Percentiles rank a stretch among this genome's conserved stretches.
Evolutionary conservation across 1,140 invertebrate genomes (phyloP).

Genomic region (Papilio polytes): DNA sequence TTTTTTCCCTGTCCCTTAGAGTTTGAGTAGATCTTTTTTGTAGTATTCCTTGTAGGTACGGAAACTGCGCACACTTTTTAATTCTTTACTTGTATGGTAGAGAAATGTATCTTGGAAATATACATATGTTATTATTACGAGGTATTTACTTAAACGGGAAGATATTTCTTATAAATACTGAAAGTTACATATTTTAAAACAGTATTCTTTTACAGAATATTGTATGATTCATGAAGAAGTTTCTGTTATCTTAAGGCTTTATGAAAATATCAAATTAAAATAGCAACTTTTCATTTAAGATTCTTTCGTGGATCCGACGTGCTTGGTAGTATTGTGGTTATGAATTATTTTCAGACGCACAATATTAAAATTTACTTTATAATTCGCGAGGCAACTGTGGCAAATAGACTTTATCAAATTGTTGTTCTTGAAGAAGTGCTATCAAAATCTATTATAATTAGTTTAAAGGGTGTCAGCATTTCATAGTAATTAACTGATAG

Average conservation of each 20-base stretch:
- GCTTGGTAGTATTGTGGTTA: background rate
- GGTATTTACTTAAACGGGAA: no score
- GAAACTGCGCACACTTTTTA: no score
- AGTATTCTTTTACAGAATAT: background rate
- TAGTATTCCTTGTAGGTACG: no score
- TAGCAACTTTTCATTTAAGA: conserved; percentile 10
- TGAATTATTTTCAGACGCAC: background rate
- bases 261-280: conserved; percentile 22
- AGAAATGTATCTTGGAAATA: no score
- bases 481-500: no score
- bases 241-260: background rate
- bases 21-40: no score
- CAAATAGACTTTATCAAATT: background rate
- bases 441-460: background rate
- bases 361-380: background rate
- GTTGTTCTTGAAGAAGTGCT: background rate
- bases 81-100: no score
- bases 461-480: background rate
- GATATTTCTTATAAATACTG: background rate
- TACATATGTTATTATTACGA: no score
- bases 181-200: background rate
- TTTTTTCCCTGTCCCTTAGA: no score
- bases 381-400: background rate
- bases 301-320: background rate
- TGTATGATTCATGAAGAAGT: conserved; percentile 14